Base-by-base conservation (phyloP, 2,888 invertebrate genomes). In the Noctua pronuba region DNA sequence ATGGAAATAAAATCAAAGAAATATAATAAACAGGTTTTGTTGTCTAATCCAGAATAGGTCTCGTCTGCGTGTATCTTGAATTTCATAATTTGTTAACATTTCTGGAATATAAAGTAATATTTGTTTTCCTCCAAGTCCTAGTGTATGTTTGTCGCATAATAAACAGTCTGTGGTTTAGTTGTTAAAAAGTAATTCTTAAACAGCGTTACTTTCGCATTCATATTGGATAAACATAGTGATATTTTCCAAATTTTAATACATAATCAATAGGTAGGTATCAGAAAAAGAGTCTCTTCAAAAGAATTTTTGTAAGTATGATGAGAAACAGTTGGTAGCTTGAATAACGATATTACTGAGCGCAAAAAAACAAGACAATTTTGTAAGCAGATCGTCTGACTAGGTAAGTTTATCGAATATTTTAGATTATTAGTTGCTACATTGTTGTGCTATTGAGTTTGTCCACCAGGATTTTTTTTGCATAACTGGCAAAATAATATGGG, bases 281-380 rank as follows among this genome's bases (percentile, higher is more conserved):
- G 38, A 38, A 38, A 79, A 58, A 28, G 13, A 41, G 18, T 35
- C 1, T 31, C 24, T 49, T 41, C 21, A 65, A 38, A 62, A 31
- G 21, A 65, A 49, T 16, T 79, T 52, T 79, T 49, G 8, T 73
- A 60, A 73, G 11, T 49, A 41, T 18, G 31, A 66, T 41, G 41
- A 46, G 38, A 79, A 80, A 41, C 28, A 58, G 49, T 73, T 44
- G 1, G 18, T 44, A 67, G 21, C 24, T 75, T 75, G 58, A 28
- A 67, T 62, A 49, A 66, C 41, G 18, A 66, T 44, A n/a, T 80
- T 18, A 62, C 44, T 21, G 21, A 55, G 60, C n/a, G 35, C 52
- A 28, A 18, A 80, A 44, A 64, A 49, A 49, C 46, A 49, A 28
- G 31, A 55, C 5, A 58, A 69, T 58, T 69, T 69, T 64, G 16